These are phyloP conservation scores for Pammene aurita DNA, from an alignment of 2,888 invertebrate species.

Conservation along the genomic window DNA sequence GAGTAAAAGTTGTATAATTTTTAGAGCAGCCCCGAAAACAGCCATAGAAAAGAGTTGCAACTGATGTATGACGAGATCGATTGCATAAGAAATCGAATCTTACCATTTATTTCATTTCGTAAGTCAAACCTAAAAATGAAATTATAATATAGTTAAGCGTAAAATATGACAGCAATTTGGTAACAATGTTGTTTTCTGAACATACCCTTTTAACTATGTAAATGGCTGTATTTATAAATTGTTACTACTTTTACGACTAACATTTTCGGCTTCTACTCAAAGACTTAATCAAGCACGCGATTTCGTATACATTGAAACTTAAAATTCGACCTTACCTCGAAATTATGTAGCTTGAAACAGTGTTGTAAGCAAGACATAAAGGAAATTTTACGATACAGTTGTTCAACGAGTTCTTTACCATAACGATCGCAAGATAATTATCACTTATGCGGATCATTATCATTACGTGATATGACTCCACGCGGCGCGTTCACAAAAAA, in stretches of 20 bases:
- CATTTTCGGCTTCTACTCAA: conserved; percentile 27
- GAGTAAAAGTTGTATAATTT: no score
- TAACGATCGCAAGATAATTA: conserved; percentile 41
- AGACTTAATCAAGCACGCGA: conserved; percentile 30
- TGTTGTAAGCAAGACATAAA: conserved; percentile 20
- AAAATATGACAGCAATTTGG: neutral
- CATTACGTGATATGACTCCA: conserved; percentile 56
- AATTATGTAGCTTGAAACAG: conserved; percentile 16
- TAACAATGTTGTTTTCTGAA: neutral
- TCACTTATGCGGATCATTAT: conserved; percentile 50
- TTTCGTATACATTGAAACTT: conserved; percentile 36
- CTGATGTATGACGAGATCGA: no score
- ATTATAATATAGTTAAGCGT: no score
- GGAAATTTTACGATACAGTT: conserved; percentile 10
- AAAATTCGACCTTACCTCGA: conserved; percentile 28
- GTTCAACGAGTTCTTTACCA: conserved; percentile 17
- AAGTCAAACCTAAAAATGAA: no score
- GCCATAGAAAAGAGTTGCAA: no score
- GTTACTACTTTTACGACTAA: conserved; percentile 9
- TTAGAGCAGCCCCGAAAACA: no score
- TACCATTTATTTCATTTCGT: no score
- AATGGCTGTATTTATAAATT: conserved; percentile 31
- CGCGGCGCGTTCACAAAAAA: conserved; percentile 50
- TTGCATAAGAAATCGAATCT: no score
- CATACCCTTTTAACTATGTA: conserved; percentile 9